These are phyloP conservation scores for Gymnocypris eckloni DNA, from an alignment of 2,797 vertebrate species.

Conservation along the genomic window DNA sequence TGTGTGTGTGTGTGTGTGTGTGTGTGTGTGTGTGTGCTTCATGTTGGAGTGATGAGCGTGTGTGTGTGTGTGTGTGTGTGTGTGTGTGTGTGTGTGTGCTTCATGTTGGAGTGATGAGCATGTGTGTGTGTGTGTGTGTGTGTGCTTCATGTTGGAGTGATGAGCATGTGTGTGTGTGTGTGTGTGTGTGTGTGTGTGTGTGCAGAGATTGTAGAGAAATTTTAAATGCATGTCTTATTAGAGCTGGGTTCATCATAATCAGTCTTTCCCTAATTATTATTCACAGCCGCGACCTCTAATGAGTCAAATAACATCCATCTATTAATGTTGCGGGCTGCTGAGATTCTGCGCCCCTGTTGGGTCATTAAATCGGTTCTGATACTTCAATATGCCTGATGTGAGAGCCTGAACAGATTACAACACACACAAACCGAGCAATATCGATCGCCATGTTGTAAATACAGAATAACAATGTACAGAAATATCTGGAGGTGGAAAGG, in stretches of 20 bases:
- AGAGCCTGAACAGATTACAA: constrained; percentile 39
- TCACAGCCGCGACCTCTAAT: constrained; percentile 44
- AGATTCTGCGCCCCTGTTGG: constrained; percentile 37
- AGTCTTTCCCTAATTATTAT: constrained; percentile 49
- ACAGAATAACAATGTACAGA: constrained; percentile 7
- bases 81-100: neutral
- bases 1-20: constrained; percentile 18
- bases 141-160: constrained; percentile 9
- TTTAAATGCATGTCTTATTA: constrained; percentile 28
- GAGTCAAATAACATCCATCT: constrained; percentile 43
- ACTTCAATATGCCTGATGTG: constrained; percentile 39
- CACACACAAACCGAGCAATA: neutral
- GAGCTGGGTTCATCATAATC: constrained; percentile 30
- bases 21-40: constrained; percentile 30
- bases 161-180: constrained; percentile 22
- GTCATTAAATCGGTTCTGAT: constrained; percentile 50
- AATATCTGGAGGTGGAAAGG: constrained; percentile 35
- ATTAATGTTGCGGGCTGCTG: constrained; percentile 44
- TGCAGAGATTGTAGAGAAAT: constrained; percentile 29
- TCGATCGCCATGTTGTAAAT: constrained; percentile 20
- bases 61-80: neutral
- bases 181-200: constrained; percentile 13
- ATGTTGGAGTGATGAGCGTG: constrained; percentile 17
- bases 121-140: constrained; percentile 22
- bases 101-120: constrained; percentile 16